Evolutionary conservation across 92 coral and sea anemone species (phyloP).

Genomic region (Epizoanthus rinbou): DNA sequence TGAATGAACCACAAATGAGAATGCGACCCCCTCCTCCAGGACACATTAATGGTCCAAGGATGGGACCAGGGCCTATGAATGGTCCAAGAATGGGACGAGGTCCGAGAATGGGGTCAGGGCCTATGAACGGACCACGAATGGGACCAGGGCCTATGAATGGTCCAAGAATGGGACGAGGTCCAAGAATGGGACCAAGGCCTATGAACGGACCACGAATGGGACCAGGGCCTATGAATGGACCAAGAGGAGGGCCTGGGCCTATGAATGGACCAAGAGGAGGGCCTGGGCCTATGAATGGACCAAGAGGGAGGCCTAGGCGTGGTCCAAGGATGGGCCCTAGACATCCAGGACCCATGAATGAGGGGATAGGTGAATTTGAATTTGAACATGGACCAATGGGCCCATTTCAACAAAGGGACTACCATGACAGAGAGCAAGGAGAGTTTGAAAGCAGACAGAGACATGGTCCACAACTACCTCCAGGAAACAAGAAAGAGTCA

Average conservation of each 20-base stretch:
- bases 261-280: not conserved
- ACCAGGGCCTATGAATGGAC: not conserved
- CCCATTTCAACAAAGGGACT: no score
- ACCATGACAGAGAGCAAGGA: no score
- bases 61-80: constrained; percentile 2
- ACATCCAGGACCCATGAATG: not conserved
- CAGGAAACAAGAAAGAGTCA: not conserved
- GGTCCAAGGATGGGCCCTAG: not conserved
- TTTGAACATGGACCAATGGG: not conserved
- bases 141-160: not conserved
- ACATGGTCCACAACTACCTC: not conserved
- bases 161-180: not conserved
- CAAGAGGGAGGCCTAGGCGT: not conserved
- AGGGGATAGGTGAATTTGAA: not conserved
- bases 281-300: not conserved
- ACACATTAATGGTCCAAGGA: not conserved
- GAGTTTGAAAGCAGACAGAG: not conserved
- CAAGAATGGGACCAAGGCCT: not conserved
- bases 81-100: not conserved
- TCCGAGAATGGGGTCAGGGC: not conserved
- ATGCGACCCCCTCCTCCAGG: no score
- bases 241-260: constrained; percentile 1
- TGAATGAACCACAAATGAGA: not conserved
- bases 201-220: not conserved
- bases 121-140: not conserved